phyloP scores from a whole-genome alignment of 1,140 invertebrate genomes.

The Muscidifurax raptorellus region DNA sequence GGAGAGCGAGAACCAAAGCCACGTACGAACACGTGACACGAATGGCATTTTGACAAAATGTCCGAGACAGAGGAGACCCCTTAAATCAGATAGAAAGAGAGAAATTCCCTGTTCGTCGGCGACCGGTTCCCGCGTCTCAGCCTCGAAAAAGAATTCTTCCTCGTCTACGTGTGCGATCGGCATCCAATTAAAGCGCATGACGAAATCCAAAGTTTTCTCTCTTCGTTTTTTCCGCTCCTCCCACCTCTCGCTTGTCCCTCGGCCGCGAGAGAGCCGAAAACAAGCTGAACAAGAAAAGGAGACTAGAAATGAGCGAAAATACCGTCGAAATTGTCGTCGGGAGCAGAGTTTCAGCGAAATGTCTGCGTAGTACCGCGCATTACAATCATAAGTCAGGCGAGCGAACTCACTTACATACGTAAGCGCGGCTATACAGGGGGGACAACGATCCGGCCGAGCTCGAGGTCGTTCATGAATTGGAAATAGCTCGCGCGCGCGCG shows the following conservation, averaged over 20 bases:
- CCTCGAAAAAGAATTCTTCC: constrained; percentile 52
- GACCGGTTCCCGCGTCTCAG: constrained; percentile 54
- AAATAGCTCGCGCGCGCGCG: constrained; percentile 64
- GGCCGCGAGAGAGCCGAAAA: constrained; percentile 17
- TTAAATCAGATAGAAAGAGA: constrained; percentile 54
- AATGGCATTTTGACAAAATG: constrained; percentile 51
- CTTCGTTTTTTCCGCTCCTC: neutral
- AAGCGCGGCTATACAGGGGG: constrained; percentile 41
- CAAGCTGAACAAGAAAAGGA: neutral
- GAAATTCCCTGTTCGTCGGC: constrained; percentile 52
- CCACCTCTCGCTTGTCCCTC: neutral
- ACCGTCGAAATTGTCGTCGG: constrained; percentile 25
- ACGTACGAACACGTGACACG: constrained; percentile 31
- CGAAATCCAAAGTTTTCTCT: constrained; percentile 17
- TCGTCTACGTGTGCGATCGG: constrained; percentile 54
- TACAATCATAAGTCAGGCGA: constrained; percentile 52
- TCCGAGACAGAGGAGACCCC: constrained; percentile 31
- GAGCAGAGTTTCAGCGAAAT: neutral
- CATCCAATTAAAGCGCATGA: constrained; percentile 59
- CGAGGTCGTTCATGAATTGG: constrained; percentile 71
- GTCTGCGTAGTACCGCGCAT: constrained; percentile 23
- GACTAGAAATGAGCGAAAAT: constrained; percentile 19
- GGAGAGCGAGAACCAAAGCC: neutral
- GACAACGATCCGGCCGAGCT: constrained; percentile 27
- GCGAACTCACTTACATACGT: constrained; percentile 53